Percentiles rank a stretch among this genome's conserved stretches.
These are phyloP conservation scores for Aphis gossypii DNA, from an alignment of 1,140 invertebrate genomes.

Conservation along the genomic window DNA sequence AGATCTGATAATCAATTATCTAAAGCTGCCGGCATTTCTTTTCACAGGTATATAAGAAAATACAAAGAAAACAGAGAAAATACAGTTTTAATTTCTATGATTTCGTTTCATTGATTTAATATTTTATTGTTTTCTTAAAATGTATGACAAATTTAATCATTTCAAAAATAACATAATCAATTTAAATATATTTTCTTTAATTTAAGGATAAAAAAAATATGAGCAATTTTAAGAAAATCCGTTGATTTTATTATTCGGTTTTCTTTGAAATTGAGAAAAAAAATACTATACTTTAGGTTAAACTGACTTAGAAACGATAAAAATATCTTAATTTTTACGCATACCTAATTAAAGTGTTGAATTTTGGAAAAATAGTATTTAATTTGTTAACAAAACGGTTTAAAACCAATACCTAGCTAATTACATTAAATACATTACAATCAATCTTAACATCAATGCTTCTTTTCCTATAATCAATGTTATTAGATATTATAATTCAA, in stretches of 20 bases:
- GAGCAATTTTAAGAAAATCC: not conserved
- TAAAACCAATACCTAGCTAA: not conserved
- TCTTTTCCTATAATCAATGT: not conserved
- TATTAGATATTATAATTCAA: not conserved
- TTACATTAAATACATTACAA: not conserved
- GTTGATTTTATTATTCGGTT: not conserved
- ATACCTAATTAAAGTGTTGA: not conserved
- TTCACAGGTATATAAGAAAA: too few species aligned
- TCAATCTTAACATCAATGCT: not conserved
- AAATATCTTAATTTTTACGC: not conserved
- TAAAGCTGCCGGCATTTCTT: too few species aligned
- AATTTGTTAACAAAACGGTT: not conserved
- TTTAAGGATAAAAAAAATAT: too few species aligned
- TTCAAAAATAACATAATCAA: too few species aligned
- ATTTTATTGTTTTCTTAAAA: too few species aligned
- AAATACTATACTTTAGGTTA: not conserved
- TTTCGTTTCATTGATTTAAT: not conserved
- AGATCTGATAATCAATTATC: too few species aligned
- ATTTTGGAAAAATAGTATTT: not conserved
- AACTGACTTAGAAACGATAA: not conserved
- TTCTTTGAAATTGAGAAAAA: not conserved
- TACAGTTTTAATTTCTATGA: slow-evolving; percentile 1
- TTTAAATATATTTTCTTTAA: too few species aligned
- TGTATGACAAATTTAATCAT: too few species aligned
- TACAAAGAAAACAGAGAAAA: too few species aligned